Evolutionary conservation across 2,888 invertebrate genomes (phyloP).

Genomic region (Sesia bembeciformis): DNA sequence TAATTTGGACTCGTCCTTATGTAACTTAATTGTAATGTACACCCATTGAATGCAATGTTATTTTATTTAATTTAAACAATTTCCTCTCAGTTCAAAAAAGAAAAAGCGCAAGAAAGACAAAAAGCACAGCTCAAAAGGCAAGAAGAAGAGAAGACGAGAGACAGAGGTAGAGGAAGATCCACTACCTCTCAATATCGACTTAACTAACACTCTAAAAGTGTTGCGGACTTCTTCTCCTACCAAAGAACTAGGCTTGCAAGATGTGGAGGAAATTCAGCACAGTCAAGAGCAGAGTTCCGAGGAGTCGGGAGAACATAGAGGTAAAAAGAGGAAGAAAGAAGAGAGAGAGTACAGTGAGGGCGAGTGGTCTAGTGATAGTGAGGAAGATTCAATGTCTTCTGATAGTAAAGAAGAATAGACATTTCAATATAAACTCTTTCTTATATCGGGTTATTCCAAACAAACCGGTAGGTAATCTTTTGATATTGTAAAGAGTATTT

Average conservation of each 20-base stretch:
- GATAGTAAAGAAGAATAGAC: conserved; percentile 13
- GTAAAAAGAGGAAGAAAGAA: conserved; percentile 25
- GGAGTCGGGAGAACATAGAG: conserved; percentile 10
- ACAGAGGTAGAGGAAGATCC: conserved; percentile 10
- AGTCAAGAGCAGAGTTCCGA: conserved; percentile 19
- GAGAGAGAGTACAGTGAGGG: conserved; percentile 58
- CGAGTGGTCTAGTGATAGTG: conserved; percentile 64
- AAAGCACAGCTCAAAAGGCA: conserved; percentile 1
- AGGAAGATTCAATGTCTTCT: conserved; percentile 34
- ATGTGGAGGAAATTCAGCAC: conserved; percentile 17
- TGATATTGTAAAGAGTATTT: too few species aligned
- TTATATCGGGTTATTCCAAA: neutral
- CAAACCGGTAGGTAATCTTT: neutral
- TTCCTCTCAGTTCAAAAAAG: conserved; percentile 34
- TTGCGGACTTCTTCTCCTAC: conserved; percentile 50
- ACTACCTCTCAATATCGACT: conserved; percentile 38
- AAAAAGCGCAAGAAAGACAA: conserved; percentile 18
- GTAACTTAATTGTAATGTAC: too few species aligned
- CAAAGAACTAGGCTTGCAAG: conserved; percentile 30
- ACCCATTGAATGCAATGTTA: neutral
- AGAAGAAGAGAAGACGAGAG: conserved; percentile 23
- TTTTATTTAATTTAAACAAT: neutral
- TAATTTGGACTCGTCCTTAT: too few species aligned
- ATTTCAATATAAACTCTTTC: neutral
- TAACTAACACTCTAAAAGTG: conserved; percentile 48